These are phyloP conservation scores for Aspidoscelis tigris DNA, from an alignment of 2,113 vertebrate genomes.

Conservation along the genomic window DNA sequence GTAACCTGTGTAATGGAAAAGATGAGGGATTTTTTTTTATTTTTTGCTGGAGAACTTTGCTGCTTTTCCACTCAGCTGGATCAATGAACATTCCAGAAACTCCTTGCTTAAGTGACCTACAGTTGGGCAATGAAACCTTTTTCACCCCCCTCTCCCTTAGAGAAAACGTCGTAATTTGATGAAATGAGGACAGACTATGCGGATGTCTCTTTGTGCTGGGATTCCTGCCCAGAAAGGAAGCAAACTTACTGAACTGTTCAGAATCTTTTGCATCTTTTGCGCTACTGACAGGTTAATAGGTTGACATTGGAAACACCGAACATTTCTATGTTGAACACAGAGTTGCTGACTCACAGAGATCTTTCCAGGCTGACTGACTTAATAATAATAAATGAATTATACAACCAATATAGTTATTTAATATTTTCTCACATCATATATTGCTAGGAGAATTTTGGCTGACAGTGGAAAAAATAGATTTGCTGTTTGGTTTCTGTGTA, in stretches of 20 bases:
- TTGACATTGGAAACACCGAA: constrained; percentile 44
- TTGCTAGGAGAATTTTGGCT: constrained; percentile 37
- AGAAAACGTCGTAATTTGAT: constrained; percentile 77
- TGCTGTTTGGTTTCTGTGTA: constrained; percentile 32
- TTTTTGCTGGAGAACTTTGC: constrained; percentile 32
- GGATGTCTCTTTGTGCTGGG: constrained; percentile 79
- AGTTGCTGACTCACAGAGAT: constrained; percentile 41
- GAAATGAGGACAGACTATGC: constrained; percentile 80
- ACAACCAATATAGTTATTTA: constrained; percentile 44
- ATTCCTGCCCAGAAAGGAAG: constrained; percentile 78
- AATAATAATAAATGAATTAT: constrained; percentile 43
- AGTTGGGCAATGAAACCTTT: constrained; percentile 72
- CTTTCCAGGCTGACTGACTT: constrained; percentile 62
- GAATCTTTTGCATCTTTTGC: constrained; percentile 63
- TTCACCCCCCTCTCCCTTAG: constrained; percentile 65
- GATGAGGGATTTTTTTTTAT: constrained; percentile 8
- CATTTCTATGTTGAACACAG: constrained; percentile 28
- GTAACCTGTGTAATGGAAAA: constrained; percentile 47
- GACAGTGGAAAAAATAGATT: constrained; percentile 37
- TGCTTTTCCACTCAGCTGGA: constrained; percentile 51
- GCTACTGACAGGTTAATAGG: constrained; percentile 55
- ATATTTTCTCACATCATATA: constrained; percentile 20
- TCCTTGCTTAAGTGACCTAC: constrained; percentile 74
- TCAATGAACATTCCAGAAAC: constrained; percentile 61
- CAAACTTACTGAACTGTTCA: constrained; percentile 60